These are phyloP conservation scores for Scaptomyza montana DNA, from an alignment of 1,140 invertebrate species.

Conservation along the genomic window DNA sequence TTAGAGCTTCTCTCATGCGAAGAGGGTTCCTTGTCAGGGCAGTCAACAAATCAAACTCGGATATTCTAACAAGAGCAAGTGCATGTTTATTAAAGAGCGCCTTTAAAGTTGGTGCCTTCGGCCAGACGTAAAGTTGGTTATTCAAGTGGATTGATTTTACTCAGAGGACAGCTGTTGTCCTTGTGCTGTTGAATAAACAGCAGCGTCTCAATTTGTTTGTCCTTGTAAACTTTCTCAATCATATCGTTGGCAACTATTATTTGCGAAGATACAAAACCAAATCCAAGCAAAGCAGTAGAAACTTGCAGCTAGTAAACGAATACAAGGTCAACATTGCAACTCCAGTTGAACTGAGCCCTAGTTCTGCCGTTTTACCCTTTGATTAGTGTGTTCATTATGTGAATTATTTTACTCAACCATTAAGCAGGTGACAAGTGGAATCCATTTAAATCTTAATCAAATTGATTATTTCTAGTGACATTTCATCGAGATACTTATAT, in stretches of 20 bases:
- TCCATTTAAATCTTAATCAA: too few relatives aligned
- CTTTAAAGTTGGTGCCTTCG: not conserved
- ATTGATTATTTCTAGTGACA: not conserved
- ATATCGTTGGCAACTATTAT: constrained; percentile 2
- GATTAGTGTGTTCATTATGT: too few relatives aligned
- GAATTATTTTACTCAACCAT: too few relatives aligned
- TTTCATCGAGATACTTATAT: not conserved
- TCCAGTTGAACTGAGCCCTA: not conserved
- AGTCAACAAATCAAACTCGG: too few relatives aligned
- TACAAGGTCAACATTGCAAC: constrained; percentile 10
- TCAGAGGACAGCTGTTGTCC: constrained; percentile 5
- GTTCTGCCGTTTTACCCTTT: not conserved
- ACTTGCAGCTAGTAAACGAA: not conserved
- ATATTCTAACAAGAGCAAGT: constrained; percentile 38
- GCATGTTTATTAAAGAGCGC: not conserved
- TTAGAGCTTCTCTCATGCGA: too few relatives aligned
- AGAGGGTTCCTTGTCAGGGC: too few relatives aligned
- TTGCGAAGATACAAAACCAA: not conserved
- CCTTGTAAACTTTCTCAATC: not conserved
- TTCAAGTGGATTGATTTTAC: not conserved
- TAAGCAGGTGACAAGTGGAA: not conserved
- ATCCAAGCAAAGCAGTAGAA: constrained; percentile 7
- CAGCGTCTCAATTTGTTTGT: not conserved
- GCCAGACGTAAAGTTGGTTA: constrained; percentile 15
- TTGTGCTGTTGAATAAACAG: not conserved